Base-by-base conservation (phyloP, 2,797 vertebrate genomes). In the Stomatorhinus walkeri region DNA sequence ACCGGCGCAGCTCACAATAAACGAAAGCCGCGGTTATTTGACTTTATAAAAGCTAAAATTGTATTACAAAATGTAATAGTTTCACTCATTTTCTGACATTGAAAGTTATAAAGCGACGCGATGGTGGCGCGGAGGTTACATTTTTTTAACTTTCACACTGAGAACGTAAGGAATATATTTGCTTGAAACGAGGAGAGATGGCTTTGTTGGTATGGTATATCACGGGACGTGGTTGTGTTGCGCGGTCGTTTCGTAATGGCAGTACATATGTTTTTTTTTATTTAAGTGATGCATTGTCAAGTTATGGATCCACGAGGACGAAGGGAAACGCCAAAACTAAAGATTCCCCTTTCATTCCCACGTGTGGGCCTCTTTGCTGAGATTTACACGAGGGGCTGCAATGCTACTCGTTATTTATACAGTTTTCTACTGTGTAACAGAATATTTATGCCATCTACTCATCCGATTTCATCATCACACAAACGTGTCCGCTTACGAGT, bases 311-410 rank as follows among this genome's bases (percentile, higher is more conserved):
- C 84, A 86, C 83, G 83, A 46, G 83, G 43, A 51, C 48, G 72
- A 76, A 8, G 32, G 88, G 28, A 46, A 59, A 84, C 8, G 16
- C 54, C n/a, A 24, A 64, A 85, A 88, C 81, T n/a, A n/a, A 22
- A 59, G 32, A 10, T 43, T 46, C 14, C 79, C 56, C 52, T 88
- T n/a, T 64, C 52, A 14, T 48, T 64, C 79, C 64, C 88, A 88
- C 88, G 76, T 88, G 40, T 48, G 19, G 52, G 81, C 81, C 81
- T n/a, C 54, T 88, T 12, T 59, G 52, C 76, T 28, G 36, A 59
- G 88, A 54, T 59, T 56, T 56, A 24, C 32, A 16, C 8, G 22
- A 14, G 43, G 43, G 79, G n/a, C 43, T 81, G 6, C n/a, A 8
- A 14, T 24, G 51, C 88, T 22, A 48, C 76, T 61, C 43, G 2